Evolutionary conservation across 2,113 vertebrate genomes (phyloP).

Genomic region (Acanthisitta chloris): DNA sequence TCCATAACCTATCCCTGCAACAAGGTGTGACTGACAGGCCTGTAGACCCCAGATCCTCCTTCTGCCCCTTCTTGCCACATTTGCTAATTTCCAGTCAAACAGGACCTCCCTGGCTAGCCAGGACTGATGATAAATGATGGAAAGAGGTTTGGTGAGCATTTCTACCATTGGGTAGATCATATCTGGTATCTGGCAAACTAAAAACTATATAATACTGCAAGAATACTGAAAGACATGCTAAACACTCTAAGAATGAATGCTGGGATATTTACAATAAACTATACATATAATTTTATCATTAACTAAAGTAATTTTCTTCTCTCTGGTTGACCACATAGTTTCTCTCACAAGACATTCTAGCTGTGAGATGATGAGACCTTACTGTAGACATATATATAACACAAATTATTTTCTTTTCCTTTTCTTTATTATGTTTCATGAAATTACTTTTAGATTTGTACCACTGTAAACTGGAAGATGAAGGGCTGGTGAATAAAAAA

Average conservation of each 20-base stretch:
- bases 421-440: background rate
- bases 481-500: background rate
- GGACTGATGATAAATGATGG: background rate
- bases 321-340: background rate
- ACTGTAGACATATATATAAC: background rate
- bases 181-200: background rate
- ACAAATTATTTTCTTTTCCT: background rate
- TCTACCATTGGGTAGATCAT: background rate
- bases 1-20: background rate
- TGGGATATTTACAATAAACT: background rate
- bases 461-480: background rate
- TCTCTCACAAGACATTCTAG: background rate
- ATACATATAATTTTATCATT: background rate
- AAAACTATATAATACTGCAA: background rate
- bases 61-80: background rate
- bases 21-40: background rate
- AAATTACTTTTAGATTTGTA: background rate
- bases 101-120: too few relatives aligned
- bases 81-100: background rate
- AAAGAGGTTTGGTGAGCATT: background rate
- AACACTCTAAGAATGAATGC: background rate
- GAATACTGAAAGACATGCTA: background rate
- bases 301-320: background rate
- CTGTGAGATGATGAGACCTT: background rate
- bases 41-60: background rate